Conservation (phyloP, 2,113 vertebrate species). For the Tonatia bakeri region DNA sequence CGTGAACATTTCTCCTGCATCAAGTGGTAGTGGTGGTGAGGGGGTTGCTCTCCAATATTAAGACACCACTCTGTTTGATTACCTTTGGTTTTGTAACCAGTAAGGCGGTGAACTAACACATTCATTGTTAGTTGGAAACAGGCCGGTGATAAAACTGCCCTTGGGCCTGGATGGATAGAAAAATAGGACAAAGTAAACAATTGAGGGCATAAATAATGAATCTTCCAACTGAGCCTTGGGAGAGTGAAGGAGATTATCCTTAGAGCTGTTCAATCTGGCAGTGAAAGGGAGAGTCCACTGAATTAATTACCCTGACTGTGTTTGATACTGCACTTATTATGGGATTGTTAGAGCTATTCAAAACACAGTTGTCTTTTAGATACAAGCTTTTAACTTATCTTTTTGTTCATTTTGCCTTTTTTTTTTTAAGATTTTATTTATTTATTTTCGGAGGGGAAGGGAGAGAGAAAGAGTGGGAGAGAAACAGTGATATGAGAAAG, state of each 20-base stretch:
- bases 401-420: not conserved
- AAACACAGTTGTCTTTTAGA: conserved; percentile 71
- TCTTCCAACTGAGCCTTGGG: conserved; percentile 54
- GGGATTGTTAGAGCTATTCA: conserved; percentile 57
- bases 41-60: conserved; percentile 20
- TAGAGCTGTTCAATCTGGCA: conserved; percentile 50
- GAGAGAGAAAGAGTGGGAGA: too few relatives aligned
- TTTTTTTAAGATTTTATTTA: not conserved
- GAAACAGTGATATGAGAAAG: too few relatives aligned
- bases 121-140: conserved; percentile 58
- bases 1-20: conserved; percentile 44
- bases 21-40: not conserved
- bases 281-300: conserved; percentile 60
- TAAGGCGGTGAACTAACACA: conserved; percentile 32
- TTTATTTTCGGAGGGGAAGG: too few relatives aligned
- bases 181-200: conserved; percentile 66
- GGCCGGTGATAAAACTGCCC: conserved; percentile 53
- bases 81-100: conserved; percentile 53
- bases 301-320: conserved; percentile 65
- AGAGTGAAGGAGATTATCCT: conserved; percentile 65
- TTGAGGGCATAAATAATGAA: conserved; percentile 60
- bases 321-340: conserved; percentile 57
- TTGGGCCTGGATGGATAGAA: conserved; percentile 46
- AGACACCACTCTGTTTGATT: conserved; percentile 33
- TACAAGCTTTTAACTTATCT: not conserved